Evolutionary conservation across 1,140 invertebrate genomes (phyloP), one percentile per base, ranked within the genome.

Genomic region (Trichonephila inaurata): DNA sequence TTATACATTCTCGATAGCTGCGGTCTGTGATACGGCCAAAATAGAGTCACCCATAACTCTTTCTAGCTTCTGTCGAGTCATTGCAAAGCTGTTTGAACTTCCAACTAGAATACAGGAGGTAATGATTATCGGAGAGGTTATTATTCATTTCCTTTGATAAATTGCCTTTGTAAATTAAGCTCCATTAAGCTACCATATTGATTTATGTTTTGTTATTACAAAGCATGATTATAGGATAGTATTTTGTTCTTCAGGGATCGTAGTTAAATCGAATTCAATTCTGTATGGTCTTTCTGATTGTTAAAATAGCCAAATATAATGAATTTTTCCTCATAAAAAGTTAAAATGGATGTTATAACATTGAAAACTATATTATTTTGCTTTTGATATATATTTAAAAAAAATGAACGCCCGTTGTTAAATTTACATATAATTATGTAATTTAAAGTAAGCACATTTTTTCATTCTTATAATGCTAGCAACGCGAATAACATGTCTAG

Each of bases 81-180:
- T 77, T 89, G 24, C n/a, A 16, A 88, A 77, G 69, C 88, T 72
- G 64, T 51, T 66, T 69, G 58, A 33, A 77, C 60, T 88, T 44
- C 24, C 19, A 66, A 64, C 0, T n/a, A 60, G 24, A 7, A 10
- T 51, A 51, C 1, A 51, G 51, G 7, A 64, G 86, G 86, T 88
- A 88, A 85, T 61, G 58, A 85, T 24, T 85, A 85, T 85, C 58
- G 83, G 58, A 85, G 12, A 33, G 44, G 83, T 85, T 85, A 60
- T 85, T 66, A 88, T 88, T 88, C 62, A 88, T 88, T 64, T 58
- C 21, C 14, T 28, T 62, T 88, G 86, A 88, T 88, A 58, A 88
- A 88, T 88, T 40, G 86, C 60, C 24, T 14, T 88, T 88, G 86
- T 88, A 88, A 64, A 64, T 88, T 64, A 33, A 64, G 21, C 19